Evolutionary conservation across 2,113 vertebrate species (phyloP), one percentile per base, ranked within the genome.

Genomic region (Rutilus rutilus): DNA sequence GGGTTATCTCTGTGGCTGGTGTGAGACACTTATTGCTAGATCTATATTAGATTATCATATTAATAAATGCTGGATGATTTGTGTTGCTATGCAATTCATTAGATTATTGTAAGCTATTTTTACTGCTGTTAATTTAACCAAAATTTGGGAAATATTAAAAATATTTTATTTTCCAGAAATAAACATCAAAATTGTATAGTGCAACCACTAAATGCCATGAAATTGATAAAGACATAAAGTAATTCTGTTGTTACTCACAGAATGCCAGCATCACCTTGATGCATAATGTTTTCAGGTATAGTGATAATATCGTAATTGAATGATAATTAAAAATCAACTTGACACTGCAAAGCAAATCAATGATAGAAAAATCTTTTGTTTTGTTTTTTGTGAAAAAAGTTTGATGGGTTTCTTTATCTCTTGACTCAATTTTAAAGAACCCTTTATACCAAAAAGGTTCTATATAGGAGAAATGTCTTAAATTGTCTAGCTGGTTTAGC

Each of bases 321-420:
- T 42, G 42, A 42, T 76, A 76, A 76, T 76, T 76, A 76, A 76
- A 76, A 45, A 17, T 45, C 11, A 45, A 27, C n/a, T 50, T 75
- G n/a, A 75, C 45, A 52, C 14, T 52, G 45, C 5, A 27, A 76
- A 76, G 14, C 7, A 52, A 52, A 27, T 12, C 7, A 52, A 1
- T 52, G 14, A 52, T 17, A 75, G 42, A 50, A 50, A 47, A 75
- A 7, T 5, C 39, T 42, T 9, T 42, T 42, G 12, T 11, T 47
- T 33, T 33, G 30, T 33, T 50, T 14, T 50, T 14, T 50, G 2
- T 42, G 42, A 42, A 9, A 42, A 42, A 42, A 42, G 42, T 42
- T 42, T 10, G 9, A 42, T 10, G 42, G 42, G 42, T 42, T 42
- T 42, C 42, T 42, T 10, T 42, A 42, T 42, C 39, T 42, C 42